phyloP scores from a whole-genome alignment of 92 coral and sea anemone genomes.

The Phenganax marumi region DNA sequence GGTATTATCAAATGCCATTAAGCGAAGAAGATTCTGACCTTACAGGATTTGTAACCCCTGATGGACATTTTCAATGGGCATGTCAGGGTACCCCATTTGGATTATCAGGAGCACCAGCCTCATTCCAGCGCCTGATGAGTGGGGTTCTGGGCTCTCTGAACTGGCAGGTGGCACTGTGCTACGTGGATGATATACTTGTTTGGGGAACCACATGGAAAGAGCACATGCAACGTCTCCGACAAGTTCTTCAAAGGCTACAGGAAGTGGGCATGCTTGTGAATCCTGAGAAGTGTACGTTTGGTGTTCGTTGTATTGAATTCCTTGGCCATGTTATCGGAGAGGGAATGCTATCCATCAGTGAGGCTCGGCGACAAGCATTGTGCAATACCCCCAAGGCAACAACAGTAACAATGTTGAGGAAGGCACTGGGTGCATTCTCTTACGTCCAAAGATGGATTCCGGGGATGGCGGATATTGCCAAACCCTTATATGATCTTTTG shows the following conservation, averaged over 20 bases:
- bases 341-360: conserved; percentile 20
- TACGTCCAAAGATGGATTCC: conserved; percentile 37
- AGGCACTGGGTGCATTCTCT: conserved; percentile 28
- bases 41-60: conserved; percentile 36
- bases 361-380: background rate
- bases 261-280: conserved; percentile 31
- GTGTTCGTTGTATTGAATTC: conserved; percentile 15
- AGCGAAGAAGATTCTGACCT: conserved; percentile 4
- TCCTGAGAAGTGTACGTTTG: conserved; percentile 22
- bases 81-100: conserved; percentile 22
- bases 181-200: conserved; percentile 18
- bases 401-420: conserved; percentile 34
- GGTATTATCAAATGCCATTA: conserved; percentile 22
- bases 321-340: conserved; percentile 19
- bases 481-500: too few relatives aligned
- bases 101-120: conserved; percentile 21
- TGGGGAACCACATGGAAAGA: conserved; percentile 25
- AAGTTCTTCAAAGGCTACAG: conserved; percentile 25
- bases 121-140: conserved; percentile 17
- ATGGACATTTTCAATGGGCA: conserved; percentile 24
- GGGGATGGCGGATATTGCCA: too few relatives aligned
- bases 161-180: conserved; percentile 13
- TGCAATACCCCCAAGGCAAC: conserved; percentile 6
- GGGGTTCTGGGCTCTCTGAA: conserved; percentile 15
- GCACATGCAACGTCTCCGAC: conserved; percentile 20